These are phyloP conservation scores for Balanococcus diminutus DNA, from an alignment of 2,888 invertebrate genomes.

Conservation along the genomic window DNA sequence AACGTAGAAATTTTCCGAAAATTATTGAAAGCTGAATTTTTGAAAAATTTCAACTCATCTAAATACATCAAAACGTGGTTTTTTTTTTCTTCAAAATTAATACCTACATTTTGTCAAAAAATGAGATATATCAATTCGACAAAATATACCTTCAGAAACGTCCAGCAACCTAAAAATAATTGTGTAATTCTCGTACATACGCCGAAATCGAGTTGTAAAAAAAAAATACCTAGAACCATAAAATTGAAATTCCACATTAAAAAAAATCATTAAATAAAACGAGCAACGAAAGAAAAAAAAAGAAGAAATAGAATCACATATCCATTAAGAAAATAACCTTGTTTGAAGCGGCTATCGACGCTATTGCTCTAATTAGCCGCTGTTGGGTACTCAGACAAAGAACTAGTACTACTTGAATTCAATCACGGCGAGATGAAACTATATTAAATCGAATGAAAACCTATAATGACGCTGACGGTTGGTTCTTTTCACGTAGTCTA, in stretches of 20 bases:
- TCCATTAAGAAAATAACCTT: conserved; percentile 19
- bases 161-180: too few relatives aligned
- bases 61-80: too few relatives aligned
- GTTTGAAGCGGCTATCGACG: neutral
- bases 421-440: conserved; percentile 8
- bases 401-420: neutral
- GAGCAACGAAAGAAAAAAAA: too few relatives aligned
- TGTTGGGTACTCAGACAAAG: neutral
- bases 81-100: too few relatives aligned
- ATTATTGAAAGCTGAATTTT: too few relatives aligned
- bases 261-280: conserved; percentile 18
- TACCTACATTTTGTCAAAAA: too few relatives aligned
- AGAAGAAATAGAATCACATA: neutral
- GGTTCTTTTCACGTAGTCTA: conserved; percentile 10
- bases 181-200: neutral
- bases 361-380: neutral
- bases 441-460: neutral
- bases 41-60: too few relatives aligned
- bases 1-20: too few relatives aligned
- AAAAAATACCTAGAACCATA: neutral
- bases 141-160: too few relatives aligned
- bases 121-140: too few relatives aligned
- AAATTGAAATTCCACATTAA: conserved; percentile 18
- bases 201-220: neutral
- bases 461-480: neutral